Conservation (phyloP, 1,140 invertebrate species). For the Meteorus sp. region DNA sequence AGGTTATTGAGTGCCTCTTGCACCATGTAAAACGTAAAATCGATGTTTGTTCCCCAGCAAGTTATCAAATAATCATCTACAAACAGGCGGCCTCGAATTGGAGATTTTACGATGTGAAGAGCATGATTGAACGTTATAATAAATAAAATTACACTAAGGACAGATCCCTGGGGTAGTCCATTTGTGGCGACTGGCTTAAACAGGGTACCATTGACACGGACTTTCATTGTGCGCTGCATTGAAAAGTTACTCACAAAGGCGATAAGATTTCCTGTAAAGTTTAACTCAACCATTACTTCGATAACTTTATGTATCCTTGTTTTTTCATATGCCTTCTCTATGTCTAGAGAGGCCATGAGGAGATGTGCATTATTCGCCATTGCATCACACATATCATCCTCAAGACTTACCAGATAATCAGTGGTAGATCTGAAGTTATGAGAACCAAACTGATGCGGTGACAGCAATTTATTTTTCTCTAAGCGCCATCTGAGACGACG, state of each 20-base stretch:
- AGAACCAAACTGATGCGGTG: constrained; percentile 24
- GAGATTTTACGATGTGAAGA: background rate
- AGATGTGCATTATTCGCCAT: constrained; percentile 31
- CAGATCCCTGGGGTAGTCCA: constrained; percentile 30
- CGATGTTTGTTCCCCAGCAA: constrained; percentile 12
- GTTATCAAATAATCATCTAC: constrained; percentile 17
- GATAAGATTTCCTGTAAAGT: constrained; percentile 19
- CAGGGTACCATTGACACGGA: background rate
- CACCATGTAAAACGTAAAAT: background rate
- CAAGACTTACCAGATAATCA: constrained; percentile 27
- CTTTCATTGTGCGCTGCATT: constrained; percentile 6
- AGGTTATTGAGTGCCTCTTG: constrained; percentile 13
- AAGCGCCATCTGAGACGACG: constrained; percentile 21
- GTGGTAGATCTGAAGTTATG: constrained; percentile 30
- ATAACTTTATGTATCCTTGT: constrained; percentile 26
- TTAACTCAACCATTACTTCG: constrained; percentile 4
- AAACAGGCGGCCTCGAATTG: constrained; percentile 13
- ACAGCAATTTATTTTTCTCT: constrained; percentile 30
- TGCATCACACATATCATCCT: constrained; percentile 29
- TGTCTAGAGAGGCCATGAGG: constrained; percentile 32
- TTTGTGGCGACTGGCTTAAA: constrained; percentile 10
- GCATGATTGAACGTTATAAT: constrained; percentile 29
- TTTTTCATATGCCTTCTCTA: constrained; percentile 38
- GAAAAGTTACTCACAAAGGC: constrained; percentile 25
- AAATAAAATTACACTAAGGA: constrained; percentile 31